Evolutionary conservation across 2,113 vertebrate species (phyloP).

Genomic region (Hyperopisus bebe): DNA sequence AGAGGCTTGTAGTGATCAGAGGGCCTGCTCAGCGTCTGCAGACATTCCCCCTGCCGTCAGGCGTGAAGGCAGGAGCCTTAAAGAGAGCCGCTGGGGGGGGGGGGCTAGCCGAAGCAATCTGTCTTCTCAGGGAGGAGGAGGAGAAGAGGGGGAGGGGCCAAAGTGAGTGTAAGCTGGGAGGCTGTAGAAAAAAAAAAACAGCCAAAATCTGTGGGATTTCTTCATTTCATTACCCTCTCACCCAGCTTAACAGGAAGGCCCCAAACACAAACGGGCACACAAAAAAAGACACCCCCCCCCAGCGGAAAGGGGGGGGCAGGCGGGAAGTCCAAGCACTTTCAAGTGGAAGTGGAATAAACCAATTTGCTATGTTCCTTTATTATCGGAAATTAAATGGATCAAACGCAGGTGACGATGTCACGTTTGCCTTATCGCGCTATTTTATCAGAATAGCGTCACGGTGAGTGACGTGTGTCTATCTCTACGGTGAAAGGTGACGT

Average conservation of each 20-base stretch:
- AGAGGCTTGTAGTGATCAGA: constrained; percentile 39
- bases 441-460: background rate
- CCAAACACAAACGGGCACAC: constrained; percentile 41
- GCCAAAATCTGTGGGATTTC: constrained; percentile 55
- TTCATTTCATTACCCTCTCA: constrained; percentile 28
- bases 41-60: constrained; percentile 50
- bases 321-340: constrained; percentile 18
- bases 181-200: constrained; percentile 49
- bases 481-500: background rate
- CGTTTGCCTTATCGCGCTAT: background rate
- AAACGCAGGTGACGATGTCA: background rate
- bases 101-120: constrained; percentile 51
- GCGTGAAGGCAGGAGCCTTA: constrained; percentile 39
- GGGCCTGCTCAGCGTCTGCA: constrained; percentile 44
- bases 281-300: background rate
- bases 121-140: constrained; percentile 28
- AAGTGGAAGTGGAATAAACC: constrained; percentile 13
- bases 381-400: background rate
- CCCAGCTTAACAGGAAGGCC: constrained; percentile 46
- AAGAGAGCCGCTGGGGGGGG: constrained; percentile 48
- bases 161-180: constrained; percentile 37
- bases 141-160: background rate
- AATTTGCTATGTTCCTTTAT: background rate
- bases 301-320: background rate
- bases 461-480: background rate